Conservation (phyloP, 2,797 vertebrate species). For the Lepilemur ruficaudatus region DNA sequence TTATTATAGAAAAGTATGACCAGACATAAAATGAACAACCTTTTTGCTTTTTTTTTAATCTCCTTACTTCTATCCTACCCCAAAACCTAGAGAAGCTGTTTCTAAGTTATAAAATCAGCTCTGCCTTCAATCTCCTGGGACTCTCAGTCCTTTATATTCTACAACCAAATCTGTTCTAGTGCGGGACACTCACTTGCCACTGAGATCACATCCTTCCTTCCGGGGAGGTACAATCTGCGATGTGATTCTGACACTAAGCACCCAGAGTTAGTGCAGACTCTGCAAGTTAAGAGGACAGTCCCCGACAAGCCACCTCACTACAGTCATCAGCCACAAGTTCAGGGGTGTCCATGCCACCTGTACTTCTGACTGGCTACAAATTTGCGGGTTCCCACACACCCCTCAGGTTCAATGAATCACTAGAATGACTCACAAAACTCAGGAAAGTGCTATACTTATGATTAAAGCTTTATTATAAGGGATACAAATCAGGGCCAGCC, state of each 20-base stretch:
- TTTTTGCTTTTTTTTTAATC: not conserved
- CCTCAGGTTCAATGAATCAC: not conserved
- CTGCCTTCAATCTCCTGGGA: not conserved
- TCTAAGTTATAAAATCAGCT: not conserved
- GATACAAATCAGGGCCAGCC: not conserved
- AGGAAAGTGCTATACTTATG: not conserved
- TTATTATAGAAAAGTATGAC: not conserved
- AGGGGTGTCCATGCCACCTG: not conserved
- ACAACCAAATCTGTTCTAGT: not conserved
- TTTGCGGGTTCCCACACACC: not conserved
- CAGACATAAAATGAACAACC: not conserved
- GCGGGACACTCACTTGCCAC: not conserved
- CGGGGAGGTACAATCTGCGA: rapidly evolving
- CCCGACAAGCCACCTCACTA: not conserved
- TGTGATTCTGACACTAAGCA: not conserved
- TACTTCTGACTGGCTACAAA: not conserved
- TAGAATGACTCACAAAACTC: not conserved
- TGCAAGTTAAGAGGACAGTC: not conserved
- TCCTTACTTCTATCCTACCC: not conserved
- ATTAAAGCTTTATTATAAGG: not conserved
- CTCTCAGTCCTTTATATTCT: not conserved
- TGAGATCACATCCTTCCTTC: not conserved
- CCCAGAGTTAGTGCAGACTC: not conserved
- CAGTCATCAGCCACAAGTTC: not conserved
- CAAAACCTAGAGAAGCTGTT: not conserved